phyloP scores from a whole-genome alignment of 2,113 vertebrate species.

The Cyprinodon variegatus region DNA sequence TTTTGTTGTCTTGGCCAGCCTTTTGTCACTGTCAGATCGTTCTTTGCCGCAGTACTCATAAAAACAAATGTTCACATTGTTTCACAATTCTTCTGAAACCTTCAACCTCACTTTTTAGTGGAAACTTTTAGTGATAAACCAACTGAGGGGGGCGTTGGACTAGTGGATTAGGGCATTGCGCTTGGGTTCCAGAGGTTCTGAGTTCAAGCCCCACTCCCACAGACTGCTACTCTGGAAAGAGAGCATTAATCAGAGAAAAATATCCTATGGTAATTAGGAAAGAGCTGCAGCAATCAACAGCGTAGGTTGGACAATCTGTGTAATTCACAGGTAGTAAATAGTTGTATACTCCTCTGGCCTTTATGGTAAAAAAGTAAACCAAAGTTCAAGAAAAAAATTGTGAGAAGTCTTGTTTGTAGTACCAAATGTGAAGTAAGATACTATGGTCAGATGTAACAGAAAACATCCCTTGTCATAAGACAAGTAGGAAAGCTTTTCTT shows the following conservation, averaged over 20 bases:
- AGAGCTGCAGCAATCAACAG: too few relatives aligned
- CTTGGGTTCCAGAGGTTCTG: too few relatives aligned
- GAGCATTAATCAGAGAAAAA: too few relatives aligned
- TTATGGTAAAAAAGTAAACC: not conserved
- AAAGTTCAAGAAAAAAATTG: not conserved
- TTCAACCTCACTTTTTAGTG: not conserved
- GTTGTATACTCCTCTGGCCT: not conserved
- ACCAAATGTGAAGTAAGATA: not conserved
- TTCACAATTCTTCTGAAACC: not conserved
- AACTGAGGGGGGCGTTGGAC: not conserved
- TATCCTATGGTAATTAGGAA: too few relatives aligned
- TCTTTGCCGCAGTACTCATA: not conserved
- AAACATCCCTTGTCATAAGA: too few relatives aligned
- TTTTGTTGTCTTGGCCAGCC: conserved; percentile 16
- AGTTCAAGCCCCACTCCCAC: too few relatives aligned
- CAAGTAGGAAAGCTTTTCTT: not conserved
- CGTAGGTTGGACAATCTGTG: too few relatives aligned
- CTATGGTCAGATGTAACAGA: not conserved
- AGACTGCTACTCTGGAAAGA: too few relatives aligned
- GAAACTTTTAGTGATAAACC: not conserved
- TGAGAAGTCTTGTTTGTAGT: not conserved
- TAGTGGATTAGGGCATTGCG: too few relatives aligned
- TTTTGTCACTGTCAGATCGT: conserved; percentile 21
- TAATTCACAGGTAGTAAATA: too few relatives aligned
- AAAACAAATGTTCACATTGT: not conserved